Evolutionary conservation across 2,113 vertebrate genomes (phyloP), one percentile per base, ranked within the genome.

Genomic region (Cettia cetti): DNA sequence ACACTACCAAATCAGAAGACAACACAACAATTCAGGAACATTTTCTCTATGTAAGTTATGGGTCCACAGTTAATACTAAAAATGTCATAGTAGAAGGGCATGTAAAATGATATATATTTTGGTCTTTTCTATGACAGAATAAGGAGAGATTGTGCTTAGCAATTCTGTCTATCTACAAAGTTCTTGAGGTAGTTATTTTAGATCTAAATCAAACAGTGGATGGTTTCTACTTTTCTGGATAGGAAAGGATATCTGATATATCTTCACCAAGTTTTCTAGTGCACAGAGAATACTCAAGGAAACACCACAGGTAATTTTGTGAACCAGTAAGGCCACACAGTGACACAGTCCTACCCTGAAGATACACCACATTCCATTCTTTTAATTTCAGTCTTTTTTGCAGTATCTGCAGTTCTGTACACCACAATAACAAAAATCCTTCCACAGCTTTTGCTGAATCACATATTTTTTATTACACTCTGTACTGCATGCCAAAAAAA

Each of bases 381-480:
- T 82, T 85, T 90, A 59, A 42, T 79, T 82, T 68, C 27, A 27
- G 28, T 37, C n/a, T 52, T 37, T 79, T 90, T 71, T 13, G 6
- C 53, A 40, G 17, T 23, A 54, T 37, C 64, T 31, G 37, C 40
- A 70, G 6, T 80, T 44, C 75, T 53, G 37, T 53, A 57, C 18
- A 33, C 27, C 15, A 47, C 37, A 53, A 50, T 28, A 89, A 68
- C 5, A 83, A 16, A 94, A 89, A 83, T 31, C 15, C 31, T 86
- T 86, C 37, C 23, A 33, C n/a, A 71, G 47, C 31, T 92, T 95
- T 89, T 92, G 60, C 71, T 93, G 88, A 95, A 74, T 93, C 71
- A 64, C 1, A 0, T 54, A 18, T 66, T 93, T 94, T 89, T 88
- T 75, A 42, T 50, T 71, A 82, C 79, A 50, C 24, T 3, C 17